These are phyloP conservation scores for Zaprionus kolodkinae DNA, from an alignment of 1,140 invertebrate species.

Conservation along the genomic window DNA sequence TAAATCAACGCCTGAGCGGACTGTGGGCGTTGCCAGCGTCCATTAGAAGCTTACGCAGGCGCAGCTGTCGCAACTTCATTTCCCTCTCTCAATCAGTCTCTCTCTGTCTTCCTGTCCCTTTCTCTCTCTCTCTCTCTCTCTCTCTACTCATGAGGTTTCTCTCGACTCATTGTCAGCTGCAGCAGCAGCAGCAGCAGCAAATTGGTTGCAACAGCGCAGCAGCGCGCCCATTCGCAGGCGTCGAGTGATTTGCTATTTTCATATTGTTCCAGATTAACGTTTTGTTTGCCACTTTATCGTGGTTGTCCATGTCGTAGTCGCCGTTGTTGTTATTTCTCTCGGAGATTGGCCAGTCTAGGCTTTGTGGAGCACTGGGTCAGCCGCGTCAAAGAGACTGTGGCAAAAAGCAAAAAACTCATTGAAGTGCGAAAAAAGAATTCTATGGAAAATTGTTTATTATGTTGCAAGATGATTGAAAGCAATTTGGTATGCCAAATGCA, in stretches of 20 bases:
- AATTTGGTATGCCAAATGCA: constrained; percentile 63
- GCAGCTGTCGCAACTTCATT: constrained; percentile 50
- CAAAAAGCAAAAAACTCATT: constrained; percentile 25
- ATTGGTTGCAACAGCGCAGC: constrained; percentile 14
- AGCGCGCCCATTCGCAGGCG: constrained; percentile 49
- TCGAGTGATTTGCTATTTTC: constrained; percentile 52
- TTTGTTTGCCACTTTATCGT: constrained; percentile 46
- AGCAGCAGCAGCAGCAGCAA: not conserved
- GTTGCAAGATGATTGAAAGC: constrained; percentile 70
- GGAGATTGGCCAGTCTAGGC: constrained; percentile 40
- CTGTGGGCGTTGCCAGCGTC: constrained; percentile 73
- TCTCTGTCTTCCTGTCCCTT: not conserved
- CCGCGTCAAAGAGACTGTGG: constrained; percentile 11
- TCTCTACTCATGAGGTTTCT: constrained; percentile 40
- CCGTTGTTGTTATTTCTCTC: constrained; percentile 14
- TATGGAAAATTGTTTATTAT: constrained; percentile 74
- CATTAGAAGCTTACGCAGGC: constrained; percentile 76
- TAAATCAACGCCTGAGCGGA: constrained; percentile 68
- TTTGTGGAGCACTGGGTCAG: constrained; percentile 68
- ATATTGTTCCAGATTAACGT: constrained; percentile 61
- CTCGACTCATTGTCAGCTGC: constrained; percentile 68
- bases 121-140: not conserved
- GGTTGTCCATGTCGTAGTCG: constrained; percentile 10
- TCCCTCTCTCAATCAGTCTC: not conserved
- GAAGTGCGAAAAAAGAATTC: constrained; percentile 65